These are phyloP conservation scores for Drosophila leontia DNA, from an alignment of 1,140 invertebrate genomes.

Conservation along the genomic window DNA sequence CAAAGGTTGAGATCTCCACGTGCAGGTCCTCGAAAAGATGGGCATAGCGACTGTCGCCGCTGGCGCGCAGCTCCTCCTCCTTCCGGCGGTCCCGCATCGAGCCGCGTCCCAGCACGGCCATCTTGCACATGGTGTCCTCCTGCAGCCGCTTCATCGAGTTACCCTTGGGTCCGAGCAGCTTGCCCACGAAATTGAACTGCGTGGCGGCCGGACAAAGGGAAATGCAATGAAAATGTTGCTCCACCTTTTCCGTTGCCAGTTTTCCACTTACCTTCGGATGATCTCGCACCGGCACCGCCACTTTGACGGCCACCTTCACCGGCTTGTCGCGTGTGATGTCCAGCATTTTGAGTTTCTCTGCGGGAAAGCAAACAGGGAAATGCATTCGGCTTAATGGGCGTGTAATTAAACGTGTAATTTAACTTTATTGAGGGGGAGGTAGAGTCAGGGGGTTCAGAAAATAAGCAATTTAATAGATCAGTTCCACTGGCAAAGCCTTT, in stretches of 20 bases:
- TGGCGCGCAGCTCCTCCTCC: conserved; percentile 94
- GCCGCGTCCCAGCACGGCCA: conserved; percentile 95
- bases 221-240: conserved; percentile 45
- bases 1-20: conserved; percentile 94
- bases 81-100: conserved; percentile 96
- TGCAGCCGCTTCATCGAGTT: conserved; percentile 95
- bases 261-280: conserved; percentile 89
- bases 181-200: conserved; percentile 97
- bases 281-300: conserved; percentile 92
- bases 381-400: conserved; percentile 41
- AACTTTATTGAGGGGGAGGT: conserved; percentile 22
- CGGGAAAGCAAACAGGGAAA: conserved; percentile 25
- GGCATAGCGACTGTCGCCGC: conserved; percentile 94
- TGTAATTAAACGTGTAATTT: conserved; percentile 45
- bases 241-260: background rate
- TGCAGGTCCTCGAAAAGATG: conserved; percentile 96
- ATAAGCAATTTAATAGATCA: conserved; percentile 14
- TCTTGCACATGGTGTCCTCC: conserved; percentile 96
- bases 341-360: conserved; percentile 87
- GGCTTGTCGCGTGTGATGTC: conserved; percentile 94
- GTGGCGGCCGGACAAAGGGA: conserved; percentile 16
- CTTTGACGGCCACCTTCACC: conserved; percentile 92
- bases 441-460: background rate
- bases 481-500: background rate
- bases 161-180: conserved; percentile 95